Evolutionary conservation across 2,888 invertebrate species (phyloP).

Genomic region (Synergus itoensis): DNA sequence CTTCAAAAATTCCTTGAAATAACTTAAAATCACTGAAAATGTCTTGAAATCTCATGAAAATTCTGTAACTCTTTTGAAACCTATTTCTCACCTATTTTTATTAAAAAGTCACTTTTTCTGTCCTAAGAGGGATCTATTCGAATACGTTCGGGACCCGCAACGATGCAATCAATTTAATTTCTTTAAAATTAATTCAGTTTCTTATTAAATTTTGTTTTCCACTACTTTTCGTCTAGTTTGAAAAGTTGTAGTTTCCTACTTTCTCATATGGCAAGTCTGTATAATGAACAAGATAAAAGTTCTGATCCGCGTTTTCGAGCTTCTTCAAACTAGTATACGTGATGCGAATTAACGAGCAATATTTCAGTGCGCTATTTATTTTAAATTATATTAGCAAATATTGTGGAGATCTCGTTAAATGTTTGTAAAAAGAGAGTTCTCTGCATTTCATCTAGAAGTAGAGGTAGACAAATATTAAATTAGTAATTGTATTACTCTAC

Average conservation of each 20-base stretch:
- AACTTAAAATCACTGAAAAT: no score
- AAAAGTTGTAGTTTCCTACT: background rate
- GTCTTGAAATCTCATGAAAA: no score
- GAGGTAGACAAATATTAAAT: background rate
- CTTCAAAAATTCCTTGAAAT: no score
- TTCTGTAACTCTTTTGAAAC: no score
- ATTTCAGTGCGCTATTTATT: background rate
- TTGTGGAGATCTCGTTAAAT: background rate
- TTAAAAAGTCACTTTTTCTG: no score
- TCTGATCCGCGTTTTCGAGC: conserved; percentile 20
- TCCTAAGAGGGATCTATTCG: no score
- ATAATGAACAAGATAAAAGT: conserved; percentile 10
- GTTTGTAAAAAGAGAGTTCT: background rate
- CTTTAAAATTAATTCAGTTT: background rate
- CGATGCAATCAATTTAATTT: background rate
- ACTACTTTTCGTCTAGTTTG: background rate
- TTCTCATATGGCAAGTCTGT: conserved; percentile 1
- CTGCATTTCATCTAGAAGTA: background rate
- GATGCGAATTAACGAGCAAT: conserved; percentile 9
- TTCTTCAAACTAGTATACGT: conserved; percentile 15
- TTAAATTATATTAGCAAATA: background rate
- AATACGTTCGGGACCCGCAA: no score
- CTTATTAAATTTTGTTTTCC: background rate
- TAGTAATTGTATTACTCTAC: no score
- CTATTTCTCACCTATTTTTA: no score